phyloP scores from a whole-genome alignment of 2,113 vertebrate species.

The Haplotaxodon microlepis region DNA sequence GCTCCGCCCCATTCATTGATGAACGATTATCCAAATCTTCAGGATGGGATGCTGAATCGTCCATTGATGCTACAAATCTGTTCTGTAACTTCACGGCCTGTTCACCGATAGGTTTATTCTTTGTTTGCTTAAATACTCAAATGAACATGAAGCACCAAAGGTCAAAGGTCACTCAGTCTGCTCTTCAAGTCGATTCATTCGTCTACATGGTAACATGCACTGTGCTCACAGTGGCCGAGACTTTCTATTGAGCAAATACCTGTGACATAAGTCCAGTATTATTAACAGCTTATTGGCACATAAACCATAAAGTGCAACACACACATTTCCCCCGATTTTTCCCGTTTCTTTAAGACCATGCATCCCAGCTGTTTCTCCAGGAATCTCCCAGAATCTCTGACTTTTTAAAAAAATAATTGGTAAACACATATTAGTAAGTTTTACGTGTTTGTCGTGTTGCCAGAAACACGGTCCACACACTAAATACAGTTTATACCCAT shows the following conservation, averaged over 20 bases:
- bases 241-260: neutral
- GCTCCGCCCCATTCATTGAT: neutral
- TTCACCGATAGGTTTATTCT: neutral
- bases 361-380: neutral
- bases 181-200: neutral
- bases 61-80: neutral
- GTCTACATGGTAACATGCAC: rapidly evolving
- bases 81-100: rapidly evolving
- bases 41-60: neutral
- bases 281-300: neutral
- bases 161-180: neutral
- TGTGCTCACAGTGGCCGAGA: neutral
- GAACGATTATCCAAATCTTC: neutral
- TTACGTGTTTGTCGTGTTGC: neutral
- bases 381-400: neutral
- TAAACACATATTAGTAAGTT: neutral
- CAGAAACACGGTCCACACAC: neutral
- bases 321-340: rapidly evolving
- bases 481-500: neutral
- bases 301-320: neutral
- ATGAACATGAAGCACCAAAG: neutral
- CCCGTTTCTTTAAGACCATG: neutral
- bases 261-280: neutral
- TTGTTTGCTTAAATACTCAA: neutral
- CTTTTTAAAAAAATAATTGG: neutral